Conservation (phyloP, 2,888 invertebrate genomes). For the Gymnosoma rotundatum region DNA sequence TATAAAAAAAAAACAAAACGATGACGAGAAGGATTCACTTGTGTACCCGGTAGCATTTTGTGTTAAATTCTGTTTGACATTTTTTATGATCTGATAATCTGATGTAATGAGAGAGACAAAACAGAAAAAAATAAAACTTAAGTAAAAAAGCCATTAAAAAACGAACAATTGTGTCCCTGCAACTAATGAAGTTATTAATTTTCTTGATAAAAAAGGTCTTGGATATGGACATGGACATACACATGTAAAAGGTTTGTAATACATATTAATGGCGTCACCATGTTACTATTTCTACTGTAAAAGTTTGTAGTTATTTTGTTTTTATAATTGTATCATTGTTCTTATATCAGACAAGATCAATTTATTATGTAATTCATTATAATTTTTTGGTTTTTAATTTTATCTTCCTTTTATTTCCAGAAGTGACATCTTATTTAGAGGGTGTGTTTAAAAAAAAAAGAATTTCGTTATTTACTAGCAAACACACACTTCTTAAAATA, state of each 20-base stretch:
- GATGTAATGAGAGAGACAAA: conserved; percentile 62
- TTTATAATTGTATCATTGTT: conserved; percentile 30
- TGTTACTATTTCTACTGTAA: conserved; percentile 22
- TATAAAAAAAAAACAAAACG: conserved; percentile 26
- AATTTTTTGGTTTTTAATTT: conserved; percentile 59
- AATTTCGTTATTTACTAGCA: not conserved
- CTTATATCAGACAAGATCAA: conserved; percentile 66
- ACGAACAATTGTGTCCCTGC: conserved; percentile 23
- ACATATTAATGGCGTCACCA: conserved; percentile 49
- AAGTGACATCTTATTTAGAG: conserved; percentile 33
- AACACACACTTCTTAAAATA: not conserved
- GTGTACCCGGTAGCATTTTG: conserved; percentile 71
- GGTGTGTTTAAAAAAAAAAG: not conserved
- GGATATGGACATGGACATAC: conserved; percentile 39
- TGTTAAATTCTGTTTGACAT: conserved; percentile 70
- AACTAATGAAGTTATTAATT: conserved; percentile 70
- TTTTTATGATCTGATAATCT: conserved; percentile 71
- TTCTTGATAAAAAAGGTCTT: conserved; percentile 47
- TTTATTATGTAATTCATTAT: conserved; percentile 69
- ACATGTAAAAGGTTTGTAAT: conserved; percentile 24
- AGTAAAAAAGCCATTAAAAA: conserved; percentile 23
- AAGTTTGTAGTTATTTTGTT: conserved; percentile 32
- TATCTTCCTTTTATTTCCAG: conserved; percentile 29
- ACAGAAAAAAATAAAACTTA: not conserved
- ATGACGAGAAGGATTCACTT: conserved; percentile 50